Conservation (phyloP, 2,888 invertebrate species). For the Beris chalybata region DNA sequence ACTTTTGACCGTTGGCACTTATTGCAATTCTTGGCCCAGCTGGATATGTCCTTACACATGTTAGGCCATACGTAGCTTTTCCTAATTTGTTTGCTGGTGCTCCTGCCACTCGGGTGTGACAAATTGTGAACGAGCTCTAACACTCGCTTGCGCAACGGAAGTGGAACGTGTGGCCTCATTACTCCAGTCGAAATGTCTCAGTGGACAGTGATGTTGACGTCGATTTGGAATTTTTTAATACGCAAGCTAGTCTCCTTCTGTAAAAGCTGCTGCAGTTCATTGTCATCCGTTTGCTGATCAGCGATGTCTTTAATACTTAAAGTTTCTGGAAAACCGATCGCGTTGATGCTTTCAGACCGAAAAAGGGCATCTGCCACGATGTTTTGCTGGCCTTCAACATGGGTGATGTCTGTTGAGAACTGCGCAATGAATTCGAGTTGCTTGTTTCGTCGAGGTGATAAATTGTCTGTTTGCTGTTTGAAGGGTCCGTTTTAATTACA, state of each 20-base stretch:
- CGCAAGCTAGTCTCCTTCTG: too few relatives aligned
- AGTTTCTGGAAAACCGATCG: neutral
- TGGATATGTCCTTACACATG: too few relatives aligned
- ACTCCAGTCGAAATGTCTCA: conserved; percentile 13
- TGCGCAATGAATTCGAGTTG: conserved; percentile 39
- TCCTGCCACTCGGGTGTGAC: too few relatives aligned
- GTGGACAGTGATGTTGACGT: too few relatives aligned
- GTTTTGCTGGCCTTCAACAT: conserved; percentile 24
- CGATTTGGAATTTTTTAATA: too few relatives aligned
- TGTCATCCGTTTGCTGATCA: neutral
- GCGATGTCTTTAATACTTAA: neutral
- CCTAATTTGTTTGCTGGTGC: too few relatives aligned
- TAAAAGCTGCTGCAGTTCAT: neutral
- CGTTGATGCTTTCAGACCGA: neutral
- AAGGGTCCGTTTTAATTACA: conserved; percentile 41
- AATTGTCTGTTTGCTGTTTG: conserved; percentile 41
- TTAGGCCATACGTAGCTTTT: too few relatives aligned
- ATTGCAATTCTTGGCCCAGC: too few relatives aligned
- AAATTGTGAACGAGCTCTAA: too few relatives aligned
- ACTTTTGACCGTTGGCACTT: too few relatives aligned
- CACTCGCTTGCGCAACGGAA: too few relatives aligned
- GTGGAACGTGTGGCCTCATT: too few relatives aligned
- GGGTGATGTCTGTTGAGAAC: conserved; percentile 25
- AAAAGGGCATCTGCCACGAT: conserved; percentile 21
- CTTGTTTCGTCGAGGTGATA: conserved; percentile 47